A percentile compares a stretch with the other conserved stretches of the same genome.
phyloP scores from a whole-genome alignment of 2,888 invertebrate genomes.

The Ptycholaimellus sp. region DNA sequence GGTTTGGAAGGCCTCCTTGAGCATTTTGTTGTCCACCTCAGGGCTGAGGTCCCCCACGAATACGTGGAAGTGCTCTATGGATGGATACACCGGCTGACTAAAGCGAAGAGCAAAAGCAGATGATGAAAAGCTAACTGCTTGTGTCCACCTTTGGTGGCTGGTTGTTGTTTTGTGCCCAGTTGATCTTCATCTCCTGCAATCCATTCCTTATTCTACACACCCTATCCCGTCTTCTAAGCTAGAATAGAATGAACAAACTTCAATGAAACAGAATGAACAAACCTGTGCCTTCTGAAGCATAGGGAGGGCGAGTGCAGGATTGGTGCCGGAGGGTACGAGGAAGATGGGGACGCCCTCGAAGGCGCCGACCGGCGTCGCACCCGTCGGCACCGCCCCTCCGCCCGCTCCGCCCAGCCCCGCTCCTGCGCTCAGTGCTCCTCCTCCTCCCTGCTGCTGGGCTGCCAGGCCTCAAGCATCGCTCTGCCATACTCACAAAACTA shows the following conservation, averaged over 20 bases:
- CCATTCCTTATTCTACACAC: not conserved
- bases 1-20: slow-evolving; percentile 85
- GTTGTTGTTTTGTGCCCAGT: slow-evolving; percentile 74
- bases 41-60: slow-evolving; percentile 97
- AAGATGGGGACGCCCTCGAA: slow-evolving; percentile 13
- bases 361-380: slow-evolving; percentile 6
- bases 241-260: not conserved
- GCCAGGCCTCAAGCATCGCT: too few species aligned
- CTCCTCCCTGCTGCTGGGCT: too few species aligned
- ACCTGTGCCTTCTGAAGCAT: slow-evolving; percentile 10
- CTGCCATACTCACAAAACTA: too few species aligned
- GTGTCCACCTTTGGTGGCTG: slow-evolving; percentile 53
- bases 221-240: not conserved
- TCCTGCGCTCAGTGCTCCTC: too few species aligned
- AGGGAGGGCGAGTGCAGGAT: slow-evolving; percentile 7
- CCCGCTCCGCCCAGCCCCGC: too few species aligned
- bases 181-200: slow-evolving; percentile 74
- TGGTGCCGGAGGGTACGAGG: slow-evolving; percentile 9
- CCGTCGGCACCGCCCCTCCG: too few species aligned
- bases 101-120: not conserved
- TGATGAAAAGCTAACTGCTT: slow-evolving; percentile 39
- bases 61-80: slow-evolving; percentile 74
- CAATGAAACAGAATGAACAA: not conserved
- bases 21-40: slow-evolving; percentile 88
- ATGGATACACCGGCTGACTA: not conserved